Base-by-base conservation (phyloP, 2,797 vertebrate genomes). In the Pseudochaenichthys georgianus region DNA sequence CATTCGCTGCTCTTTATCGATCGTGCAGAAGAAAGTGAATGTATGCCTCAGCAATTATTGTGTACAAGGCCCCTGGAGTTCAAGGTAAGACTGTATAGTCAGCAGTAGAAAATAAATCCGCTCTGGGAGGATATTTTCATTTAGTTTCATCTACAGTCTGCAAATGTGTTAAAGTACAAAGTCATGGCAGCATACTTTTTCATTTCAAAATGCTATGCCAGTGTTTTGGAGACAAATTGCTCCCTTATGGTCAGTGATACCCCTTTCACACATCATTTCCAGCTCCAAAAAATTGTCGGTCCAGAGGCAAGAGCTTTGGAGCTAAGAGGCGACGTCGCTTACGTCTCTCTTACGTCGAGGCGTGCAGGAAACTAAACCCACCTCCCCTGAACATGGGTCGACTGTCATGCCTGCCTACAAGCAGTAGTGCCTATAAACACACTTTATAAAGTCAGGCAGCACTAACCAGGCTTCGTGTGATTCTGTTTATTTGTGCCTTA, bases 31-130 rank as follows among this genome's bases (percentile, higher is more conserved):
- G 34, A 43, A 61, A 34, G 46, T 55, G 58, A 72, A 73, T 21
- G 62, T 74, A 75, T 75, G 67, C 48, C 76, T 80, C 77, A 80
- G 78, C 73, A 87, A 70, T 87, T 69, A 87, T 83, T 80, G 51
- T 34, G 2, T 46, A 71, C 67, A 54, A 43, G 64, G 59, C 64
- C 71, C 73, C 34, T 9, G 13, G 61, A 70, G 73, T 63, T 82
- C 73, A 82, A 84, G 66, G 70, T 62, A 41, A 45, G 69, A 59
- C 62, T 79, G 77, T 77, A 47, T 21, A 70, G 57, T 81, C 86
- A 75, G 88, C 77, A 82, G 16, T 66, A 52, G 54, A 70, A 47
- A 68, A 46, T 52, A 70, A 77, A 79, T 70, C 73, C 19, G 13
- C 73, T 73, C 17, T 13, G 50, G n/a, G 47, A 70, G 52, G 47